Base-by-base conservation (phyloP, 2,888 invertebrate genomes). In the Caenorhabditis doughertyi region DNA sequence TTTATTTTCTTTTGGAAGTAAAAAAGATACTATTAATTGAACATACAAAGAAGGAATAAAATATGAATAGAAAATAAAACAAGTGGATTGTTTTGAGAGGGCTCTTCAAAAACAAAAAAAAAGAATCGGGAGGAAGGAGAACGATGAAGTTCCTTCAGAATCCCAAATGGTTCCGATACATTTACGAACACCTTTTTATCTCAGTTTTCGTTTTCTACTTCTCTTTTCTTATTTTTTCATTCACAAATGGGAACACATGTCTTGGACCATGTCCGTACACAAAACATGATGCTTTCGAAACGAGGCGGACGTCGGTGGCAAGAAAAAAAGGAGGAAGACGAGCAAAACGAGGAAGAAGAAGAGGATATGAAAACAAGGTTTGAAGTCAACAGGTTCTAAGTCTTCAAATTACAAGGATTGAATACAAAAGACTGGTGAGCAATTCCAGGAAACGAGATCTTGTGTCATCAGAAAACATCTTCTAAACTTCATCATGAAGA, bases 361-460 rank as follows among this genome's bases (percentile, higher is more conserved):
- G n/a, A n/a, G 51, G 67, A 60, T 68, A 62, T 53, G 68, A 77
- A 68, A 77, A 68, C 77, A 76, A 76, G 65, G 76, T 77, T 68
- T 23, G 23, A 77, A 77, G 77, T 77, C 77, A 77, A 77, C 77
- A 77, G 77, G 77, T 68, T 68, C 60, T 51, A 16, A n/a, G 29
- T 58, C 27, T 62, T 60, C 42, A 47, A 62, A 27, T 44, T 53
- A 55, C 72, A 55, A 18, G 56, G 32, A n/a, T 29, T 70, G 44
- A 44, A 47, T 42, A 55, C 42, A 47, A 56, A 51, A 44, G 55
- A 23, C 32, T 39, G 51, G 35, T 27, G 55, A 29, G 18, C 7
- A 73, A 42, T 62, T 35, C 51, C n/a, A 7, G 32, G 51, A 25
- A 72, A 39, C 21, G 51, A 51, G 39, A 21, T 4, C 18, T 42